Conservation (phyloP, 2,888 invertebrate species). For the Spilarctia lutea region DNA sequence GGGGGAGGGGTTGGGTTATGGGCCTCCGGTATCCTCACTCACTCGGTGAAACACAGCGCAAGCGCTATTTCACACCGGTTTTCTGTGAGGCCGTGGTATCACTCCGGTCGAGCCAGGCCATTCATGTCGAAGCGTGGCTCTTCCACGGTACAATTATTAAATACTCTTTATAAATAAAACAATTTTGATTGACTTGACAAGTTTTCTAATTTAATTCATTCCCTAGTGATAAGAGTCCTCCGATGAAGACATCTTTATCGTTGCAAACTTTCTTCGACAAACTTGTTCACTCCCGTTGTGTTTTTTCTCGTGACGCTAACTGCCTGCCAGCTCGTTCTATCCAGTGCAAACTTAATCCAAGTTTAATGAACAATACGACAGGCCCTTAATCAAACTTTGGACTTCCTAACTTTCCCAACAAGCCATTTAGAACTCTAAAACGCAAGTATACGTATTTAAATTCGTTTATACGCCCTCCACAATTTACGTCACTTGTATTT, state of each 20-base stretch:
- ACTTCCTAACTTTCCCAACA: constrained; percentile 66
- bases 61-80: no score
- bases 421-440: constrained; percentile 57
- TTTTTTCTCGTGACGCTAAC: constrained; percentile 84
- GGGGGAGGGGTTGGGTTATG: no score
- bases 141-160: no score
- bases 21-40: no score
- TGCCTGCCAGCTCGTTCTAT: constrained; percentile 86
- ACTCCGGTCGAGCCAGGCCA: no score
- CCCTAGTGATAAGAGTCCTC: constrained; percentile 42
- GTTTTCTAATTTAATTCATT: constrained; percentile 41
- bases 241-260: constrained; percentile 62
- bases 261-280: constrained; percentile 67
- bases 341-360: constrained; percentile 86
- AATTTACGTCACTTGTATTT: constrained; percentile 53
- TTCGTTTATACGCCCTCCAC: constrained; percentile 38
- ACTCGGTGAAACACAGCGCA: no score
- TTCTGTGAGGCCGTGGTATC: no score
- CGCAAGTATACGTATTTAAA: constrained; percentile 34
- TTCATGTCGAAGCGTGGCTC: no score
- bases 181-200: constrained; percentile 22
- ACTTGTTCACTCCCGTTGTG: constrained; percentile 67
- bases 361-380: constrained; percentile 87
- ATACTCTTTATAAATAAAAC: background rate
- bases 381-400: constrained; percentile 87